These are phyloP conservation scores for Oriolus oriolus DNA, from an alignment of 2,113 vertebrate genomes.

Conservation along the genomic window DNA sequence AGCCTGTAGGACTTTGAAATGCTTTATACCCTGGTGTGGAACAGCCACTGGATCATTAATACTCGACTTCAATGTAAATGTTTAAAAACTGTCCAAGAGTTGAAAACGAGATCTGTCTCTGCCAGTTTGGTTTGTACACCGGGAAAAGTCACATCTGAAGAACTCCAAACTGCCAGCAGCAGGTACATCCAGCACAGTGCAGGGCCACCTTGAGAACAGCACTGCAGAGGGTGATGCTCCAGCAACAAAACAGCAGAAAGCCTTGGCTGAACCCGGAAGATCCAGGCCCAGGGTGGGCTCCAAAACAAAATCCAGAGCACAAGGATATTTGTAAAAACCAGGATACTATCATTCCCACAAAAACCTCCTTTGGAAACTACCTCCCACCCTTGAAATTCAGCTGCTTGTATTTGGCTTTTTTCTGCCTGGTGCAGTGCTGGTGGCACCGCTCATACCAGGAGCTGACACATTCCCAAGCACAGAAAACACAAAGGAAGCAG, in stretches of 20 bases:
- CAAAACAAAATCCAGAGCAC: neutral
- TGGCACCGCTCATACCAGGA: neutral
- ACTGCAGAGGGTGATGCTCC: neutral
- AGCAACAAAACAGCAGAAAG: neutral
- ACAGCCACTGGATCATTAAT: conserved; percentile 18
- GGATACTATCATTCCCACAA: neutral
- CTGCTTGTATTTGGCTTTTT: neutral
- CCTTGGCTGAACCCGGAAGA: neutral
- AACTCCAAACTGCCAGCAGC: neutral
- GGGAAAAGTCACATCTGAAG: neutral
- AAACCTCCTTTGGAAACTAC: neutral
- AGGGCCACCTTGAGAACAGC: neutral
- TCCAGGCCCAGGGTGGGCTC: neutral
- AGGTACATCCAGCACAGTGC: fast-evolving
- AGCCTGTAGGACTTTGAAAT: conserved; percentile 44
- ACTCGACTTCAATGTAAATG: neutral
- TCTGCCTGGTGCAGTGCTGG: neutral
- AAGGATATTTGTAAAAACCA: neutral
- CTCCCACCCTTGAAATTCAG: neutral
- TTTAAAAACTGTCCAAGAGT: neutral
- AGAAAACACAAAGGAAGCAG: neutral
- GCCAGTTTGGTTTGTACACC: neutral
- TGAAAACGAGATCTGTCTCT: neutral
- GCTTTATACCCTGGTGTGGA: neutral
- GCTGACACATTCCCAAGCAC: neutral